These are phyloP conservation scores for Branchellion lobata DNA, from an alignment of 2,888 invertebrate species.

Conservation along the genomic window DNA sequence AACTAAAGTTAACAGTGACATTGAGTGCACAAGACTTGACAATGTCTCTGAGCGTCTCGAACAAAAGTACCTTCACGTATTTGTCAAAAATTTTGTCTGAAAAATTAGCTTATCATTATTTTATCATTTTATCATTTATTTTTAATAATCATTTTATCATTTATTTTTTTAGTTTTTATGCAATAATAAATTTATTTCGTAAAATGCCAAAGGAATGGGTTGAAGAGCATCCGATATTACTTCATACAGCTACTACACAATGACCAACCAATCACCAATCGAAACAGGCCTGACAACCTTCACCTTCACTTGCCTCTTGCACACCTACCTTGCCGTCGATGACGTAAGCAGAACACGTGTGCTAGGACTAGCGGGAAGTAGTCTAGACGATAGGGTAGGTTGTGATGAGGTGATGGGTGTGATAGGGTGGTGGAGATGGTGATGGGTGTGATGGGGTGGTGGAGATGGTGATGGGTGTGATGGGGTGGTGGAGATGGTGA, in stretches of 20 bases:
- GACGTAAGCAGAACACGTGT: conserved; percentile 88
- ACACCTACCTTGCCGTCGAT: conserved; percentile 93
- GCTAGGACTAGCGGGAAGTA: conserved; percentile 85
- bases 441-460: too few relatives aligned
- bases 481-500: too few relatives aligned
- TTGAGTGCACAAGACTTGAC: conserved; percentile 86
- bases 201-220: too few relatives aligned
- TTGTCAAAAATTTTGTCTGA: neutral
- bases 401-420: too few relatives aligned
- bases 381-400: conserved; percentile 73
- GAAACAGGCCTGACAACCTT: conserved; percentile 66
- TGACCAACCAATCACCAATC: too few relatives aligned
- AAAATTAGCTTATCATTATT: neutral
- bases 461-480: too few relatives aligned
- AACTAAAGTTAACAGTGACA: conserved; percentile 86
- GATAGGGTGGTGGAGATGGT: neutral
- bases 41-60: conserved; percentile 75
- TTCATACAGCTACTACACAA: too few relatives aligned
- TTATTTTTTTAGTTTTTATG: too few relatives aligned
- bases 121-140: too few relatives aligned
- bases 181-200: too few relatives aligned
- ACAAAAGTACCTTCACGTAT: conserved; percentile 23
- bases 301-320: conserved; percentile 82
- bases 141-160: too few relatives aligned
- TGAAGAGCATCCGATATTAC: too few relatives aligned